phyloP scores from a whole-genome alignment of 2,888 invertebrate species.

The Notodonta ziczac region DNA sequence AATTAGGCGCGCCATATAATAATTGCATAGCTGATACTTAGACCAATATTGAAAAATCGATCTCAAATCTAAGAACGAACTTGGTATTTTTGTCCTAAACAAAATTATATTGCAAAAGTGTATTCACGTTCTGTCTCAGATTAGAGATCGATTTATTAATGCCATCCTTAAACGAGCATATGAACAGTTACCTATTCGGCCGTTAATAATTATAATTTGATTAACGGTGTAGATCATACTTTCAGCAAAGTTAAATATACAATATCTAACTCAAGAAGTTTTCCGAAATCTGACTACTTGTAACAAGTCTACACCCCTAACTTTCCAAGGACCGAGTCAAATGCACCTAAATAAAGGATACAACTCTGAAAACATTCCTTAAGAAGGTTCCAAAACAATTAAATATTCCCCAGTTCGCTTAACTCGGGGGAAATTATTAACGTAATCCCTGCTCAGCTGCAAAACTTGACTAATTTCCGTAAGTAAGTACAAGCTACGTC shows the following conservation, averaged over 20 bases:
- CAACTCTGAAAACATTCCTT: constrained; percentile 29
- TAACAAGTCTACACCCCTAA: background rate
- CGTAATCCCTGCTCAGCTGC: constrained; percentile 32
- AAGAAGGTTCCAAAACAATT: constrained; percentile 40
- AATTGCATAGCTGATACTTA: no score
- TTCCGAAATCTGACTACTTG: background rate
- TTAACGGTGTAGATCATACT: no score
- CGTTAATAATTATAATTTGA: no score
- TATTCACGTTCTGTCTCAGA: no score
- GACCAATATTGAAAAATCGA: no score
- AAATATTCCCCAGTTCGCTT: constrained; percentile 38
- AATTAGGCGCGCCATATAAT: no score
- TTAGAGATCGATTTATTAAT: no score
- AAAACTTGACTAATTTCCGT: constrained; percentile 34
- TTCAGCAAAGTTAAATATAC: background rate
- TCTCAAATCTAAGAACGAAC: no score
- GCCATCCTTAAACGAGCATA: no score
- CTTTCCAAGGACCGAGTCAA: constrained; percentile 11
- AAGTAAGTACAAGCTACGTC: constrained; percentile 13
- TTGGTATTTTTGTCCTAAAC: no score
- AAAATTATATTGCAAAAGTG: no score
- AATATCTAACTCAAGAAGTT: background rate
- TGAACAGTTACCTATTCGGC: no score
- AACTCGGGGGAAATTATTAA: constrained; percentile 42
- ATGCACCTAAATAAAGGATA: constrained; percentile 25